Evolutionary conservation across 2,888 invertebrate genomes (phyloP).

Genomic region (Trachelus troglodyta): DNA sequence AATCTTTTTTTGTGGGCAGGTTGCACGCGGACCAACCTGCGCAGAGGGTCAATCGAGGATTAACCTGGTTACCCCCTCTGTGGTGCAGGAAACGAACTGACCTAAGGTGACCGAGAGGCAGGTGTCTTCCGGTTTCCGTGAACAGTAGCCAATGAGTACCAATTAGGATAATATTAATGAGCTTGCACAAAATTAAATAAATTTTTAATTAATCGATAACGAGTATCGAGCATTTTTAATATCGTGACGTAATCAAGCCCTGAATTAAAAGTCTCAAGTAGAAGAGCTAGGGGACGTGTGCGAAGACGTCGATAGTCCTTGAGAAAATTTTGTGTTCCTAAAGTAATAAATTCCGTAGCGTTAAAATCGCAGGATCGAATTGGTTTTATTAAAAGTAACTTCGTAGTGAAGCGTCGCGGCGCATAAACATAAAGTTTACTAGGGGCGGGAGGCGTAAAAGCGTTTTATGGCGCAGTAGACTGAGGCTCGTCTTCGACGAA

Average conservation of each 20-base stretch:
- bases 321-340: no score
- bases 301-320: no score
- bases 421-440: slow-evolving; percentile 40
- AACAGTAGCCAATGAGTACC: not conserved
- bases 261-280: no score
- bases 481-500: slow-evolving; percentile 34
- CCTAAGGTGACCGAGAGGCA: slow-evolving; percentile 32
- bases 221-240: no score
- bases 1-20: slow-evolving; percentile 48
- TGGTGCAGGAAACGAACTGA: slow-evolving; percentile 46
- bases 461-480: slow-evolving; percentile 32
- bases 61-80: slow-evolving; percentile 56
- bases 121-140: slow-evolving; percentile 45
- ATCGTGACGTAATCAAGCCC: no score
- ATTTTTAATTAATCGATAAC: no score
- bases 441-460: slow-evolving; percentile 35
- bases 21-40: slow-evolving; percentile 44
- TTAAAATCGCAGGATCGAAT: not conserved
- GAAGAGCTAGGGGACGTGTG: no score
- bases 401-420: not conserved
- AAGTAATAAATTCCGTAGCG: no score
- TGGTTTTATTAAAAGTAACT: not conserved
- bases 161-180: no score
- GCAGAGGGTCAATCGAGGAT: slow-evolving; percentile 58
- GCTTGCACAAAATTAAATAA: no score